Evolutionary conservation across 2,797 vertebrate species (phyloP).

Genomic region (Lepilemur ruficaudatus): DNA sequence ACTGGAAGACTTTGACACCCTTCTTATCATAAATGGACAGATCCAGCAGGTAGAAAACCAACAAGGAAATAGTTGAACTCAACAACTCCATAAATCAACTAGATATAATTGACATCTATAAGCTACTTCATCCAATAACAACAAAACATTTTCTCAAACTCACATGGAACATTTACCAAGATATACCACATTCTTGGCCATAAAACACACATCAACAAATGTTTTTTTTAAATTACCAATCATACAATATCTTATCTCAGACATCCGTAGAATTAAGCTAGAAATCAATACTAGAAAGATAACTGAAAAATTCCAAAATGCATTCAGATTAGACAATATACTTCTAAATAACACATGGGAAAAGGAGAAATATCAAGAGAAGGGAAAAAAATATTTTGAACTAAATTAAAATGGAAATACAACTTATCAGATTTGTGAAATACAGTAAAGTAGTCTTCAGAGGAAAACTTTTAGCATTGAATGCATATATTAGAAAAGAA

Average conservation of each 20-base stretch:
- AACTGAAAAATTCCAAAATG: too few species aligned
- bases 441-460: too few species aligned
- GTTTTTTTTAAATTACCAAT: not conserved
- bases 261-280: not conserved
- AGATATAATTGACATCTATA: not conserved
- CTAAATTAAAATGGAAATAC: too few species aligned
- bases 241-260: not conserved
- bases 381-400: not conserved
- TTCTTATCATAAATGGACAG: not conserved
- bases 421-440: too few species aligned
- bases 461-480: too few species aligned
- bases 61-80: not conserved
- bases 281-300: not conserved
- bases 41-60: not conserved
- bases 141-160: not conserved
- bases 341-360: not conserved
- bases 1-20: not conserved
- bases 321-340: not conserved
- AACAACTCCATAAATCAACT: not conserved
- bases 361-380: not conserved
- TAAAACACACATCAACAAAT: not conserved
- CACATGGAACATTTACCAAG: not conserved
- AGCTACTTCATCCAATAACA: not conserved
- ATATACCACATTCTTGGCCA: not conserved
- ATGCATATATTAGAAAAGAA: too few species aligned